Evolutionary conservation across 2,113 vertebrate genomes (phyloP).

Genomic region (Lamprotornis superbus): DNA sequence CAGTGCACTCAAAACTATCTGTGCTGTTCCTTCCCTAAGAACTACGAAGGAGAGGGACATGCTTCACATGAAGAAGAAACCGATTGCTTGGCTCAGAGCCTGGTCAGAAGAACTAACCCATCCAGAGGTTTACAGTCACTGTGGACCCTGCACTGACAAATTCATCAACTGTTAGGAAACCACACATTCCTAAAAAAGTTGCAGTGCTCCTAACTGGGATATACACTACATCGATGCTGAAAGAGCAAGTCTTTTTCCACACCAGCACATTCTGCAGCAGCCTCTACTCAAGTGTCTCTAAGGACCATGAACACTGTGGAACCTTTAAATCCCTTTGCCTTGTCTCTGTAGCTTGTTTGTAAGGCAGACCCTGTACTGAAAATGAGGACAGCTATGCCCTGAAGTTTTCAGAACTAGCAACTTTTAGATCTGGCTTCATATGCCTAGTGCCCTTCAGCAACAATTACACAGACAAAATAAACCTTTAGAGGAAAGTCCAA

Average conservation of each 20-base stretch:
- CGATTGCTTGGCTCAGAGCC: background rate
- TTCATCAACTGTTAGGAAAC: background rate
- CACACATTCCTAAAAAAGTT: background rate
- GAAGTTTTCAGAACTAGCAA: background rate
- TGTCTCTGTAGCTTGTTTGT: background rate
- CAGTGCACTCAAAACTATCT: background rate
- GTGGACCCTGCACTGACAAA: background rate
- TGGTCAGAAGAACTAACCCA: background rate
- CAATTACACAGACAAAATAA: background rate
- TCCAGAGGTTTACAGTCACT: background rate
- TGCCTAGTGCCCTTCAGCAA: background rate
- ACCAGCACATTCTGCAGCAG: background rate
- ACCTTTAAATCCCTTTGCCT: background rate
- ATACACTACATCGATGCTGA: fast-evolving
- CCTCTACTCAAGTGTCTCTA: background rate
- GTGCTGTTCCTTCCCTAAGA: background rate
- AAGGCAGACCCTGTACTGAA: background rate
- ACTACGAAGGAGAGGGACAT: background rate
- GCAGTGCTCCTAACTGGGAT: background rate
- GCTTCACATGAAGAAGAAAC: background rate
- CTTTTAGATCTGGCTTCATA: background rate
- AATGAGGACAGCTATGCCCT: background rate
- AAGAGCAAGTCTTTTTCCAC: background rate
- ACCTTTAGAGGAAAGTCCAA: background rate
- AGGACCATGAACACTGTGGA: background rate